Percentiles rank a stretch among this genome's conserved stretches.
phyloP scores from a whole-genome alignment of 2,888 invertebrate genomes.

The Conomelus anceps region DNA sequence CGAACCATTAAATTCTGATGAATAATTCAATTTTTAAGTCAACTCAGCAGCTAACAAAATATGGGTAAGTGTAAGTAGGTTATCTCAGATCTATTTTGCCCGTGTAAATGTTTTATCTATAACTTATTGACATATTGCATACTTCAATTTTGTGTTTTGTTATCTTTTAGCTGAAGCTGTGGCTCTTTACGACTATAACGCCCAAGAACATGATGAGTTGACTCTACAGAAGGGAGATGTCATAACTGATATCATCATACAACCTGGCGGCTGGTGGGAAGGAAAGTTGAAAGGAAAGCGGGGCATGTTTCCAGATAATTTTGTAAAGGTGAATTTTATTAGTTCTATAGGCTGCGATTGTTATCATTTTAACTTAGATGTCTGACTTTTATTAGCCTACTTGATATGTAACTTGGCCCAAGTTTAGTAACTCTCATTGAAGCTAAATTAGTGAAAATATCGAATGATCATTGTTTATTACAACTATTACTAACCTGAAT shows the following conservation, averaged over 20 bases:
- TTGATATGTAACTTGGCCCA: no score
- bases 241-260: conserved; percentile 74
- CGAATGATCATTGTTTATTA: no score
- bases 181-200: conserved; percentile 80
- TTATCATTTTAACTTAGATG: neutral
- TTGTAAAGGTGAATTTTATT: conserved; percentile 57
- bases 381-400: neutral
- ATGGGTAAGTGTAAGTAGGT: neutral
- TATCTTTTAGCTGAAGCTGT: conserved; percentile 62
- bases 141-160: conserved; percentile 14
- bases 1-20: neutral
- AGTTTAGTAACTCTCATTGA: no score
- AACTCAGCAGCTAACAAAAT: neutral
- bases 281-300: conserved; percentile 83
- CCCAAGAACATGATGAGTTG: conserved; percentile 85
- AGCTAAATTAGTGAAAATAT: no score
- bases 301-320: conserved; percentile 97
- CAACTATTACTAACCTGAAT: no score
- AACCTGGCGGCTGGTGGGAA: conserved; percentile 97
- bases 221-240: conserved; percentile 81
- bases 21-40: neutral
- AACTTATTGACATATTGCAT: neutral
- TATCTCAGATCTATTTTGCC: neutral
- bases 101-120: neutral
- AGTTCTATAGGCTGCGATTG: no score